Percentiles rank a stretch among this genome's conserved stretches.
Evolutionary conservation across 2,113 vertebrate genomes (phyloP).

Genomic region (Muntiacus reevesi): DNA sequence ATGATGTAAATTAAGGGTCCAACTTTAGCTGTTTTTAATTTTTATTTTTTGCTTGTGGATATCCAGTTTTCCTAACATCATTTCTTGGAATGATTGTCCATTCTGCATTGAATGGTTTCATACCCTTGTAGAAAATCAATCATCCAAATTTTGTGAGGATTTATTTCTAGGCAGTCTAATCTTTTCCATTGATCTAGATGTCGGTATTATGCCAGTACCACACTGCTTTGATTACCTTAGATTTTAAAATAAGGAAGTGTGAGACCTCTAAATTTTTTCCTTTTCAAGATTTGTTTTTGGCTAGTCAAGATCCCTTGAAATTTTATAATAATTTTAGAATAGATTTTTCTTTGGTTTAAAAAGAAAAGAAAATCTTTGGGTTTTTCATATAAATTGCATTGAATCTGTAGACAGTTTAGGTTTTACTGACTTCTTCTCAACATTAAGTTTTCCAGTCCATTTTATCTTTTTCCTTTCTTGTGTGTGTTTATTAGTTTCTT

Average conservation of each 20-base stretch:
- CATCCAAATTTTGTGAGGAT: background rate
- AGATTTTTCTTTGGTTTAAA: background rate
- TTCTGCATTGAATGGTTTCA: background rate
- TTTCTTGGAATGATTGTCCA: background rate
- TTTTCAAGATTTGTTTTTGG: background rate
- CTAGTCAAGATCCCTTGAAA: background rate
- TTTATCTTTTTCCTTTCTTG: background rate
- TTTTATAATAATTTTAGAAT: background rate
- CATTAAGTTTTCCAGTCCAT: background rate
- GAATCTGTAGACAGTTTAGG: background rate
- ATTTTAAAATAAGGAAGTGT: background rate
- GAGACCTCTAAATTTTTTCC: background rate
- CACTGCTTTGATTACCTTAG: background rate
- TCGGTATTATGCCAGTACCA: background rate
- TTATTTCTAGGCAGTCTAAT: background rate
- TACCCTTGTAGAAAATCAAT: background rate
- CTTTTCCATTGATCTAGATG: background rate
- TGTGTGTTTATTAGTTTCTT: background rate
- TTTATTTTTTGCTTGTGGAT: background rate
- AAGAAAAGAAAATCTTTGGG: background rate
- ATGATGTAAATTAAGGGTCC: background rate
- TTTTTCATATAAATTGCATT: background rate
- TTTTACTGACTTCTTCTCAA: background rate
- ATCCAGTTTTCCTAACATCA: background rate
- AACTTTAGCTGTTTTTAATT: background rate